Conservation (phyloP, 1,140 invertebrate genomes). For the Gryon sp. region DNA sequence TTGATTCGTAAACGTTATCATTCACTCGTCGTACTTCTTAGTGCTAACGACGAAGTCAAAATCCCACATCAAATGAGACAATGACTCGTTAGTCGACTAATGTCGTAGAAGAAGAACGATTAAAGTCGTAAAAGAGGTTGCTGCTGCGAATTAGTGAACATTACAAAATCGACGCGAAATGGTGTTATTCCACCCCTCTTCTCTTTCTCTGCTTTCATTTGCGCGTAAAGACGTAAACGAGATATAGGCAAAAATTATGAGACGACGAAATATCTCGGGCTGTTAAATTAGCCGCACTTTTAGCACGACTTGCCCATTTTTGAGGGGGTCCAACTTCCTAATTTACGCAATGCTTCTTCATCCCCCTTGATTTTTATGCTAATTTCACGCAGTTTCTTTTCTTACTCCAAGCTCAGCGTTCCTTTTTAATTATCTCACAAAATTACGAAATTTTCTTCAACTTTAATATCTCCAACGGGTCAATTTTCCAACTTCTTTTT, state of each 20-base stretch:
- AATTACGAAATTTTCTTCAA: constrained; percentile 22
- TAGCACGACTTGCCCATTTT: constrained; percentile 20
- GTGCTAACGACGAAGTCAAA: constrained; percentile 46
- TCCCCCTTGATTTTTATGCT: constrained; percentile 37
- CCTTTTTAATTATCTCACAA: constrained; percentile 36
- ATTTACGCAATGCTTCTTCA: constrained; percentile 13
- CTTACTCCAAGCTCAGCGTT: constrained; percentile 6
- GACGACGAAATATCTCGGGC: constrained; percentile 22
- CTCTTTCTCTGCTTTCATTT: constrained; percentile 20
- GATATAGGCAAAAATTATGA: constrained; percentile 45
- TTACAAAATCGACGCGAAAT: constrained; percentile 28
- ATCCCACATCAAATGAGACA: constrained; percentile 57
- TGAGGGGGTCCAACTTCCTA: constrained; percentile 1
- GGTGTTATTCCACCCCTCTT: neutral
- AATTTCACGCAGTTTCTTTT: constrained; percentile 32
- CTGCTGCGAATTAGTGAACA: constrained; percentile 68
- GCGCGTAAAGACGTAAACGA: constrained; percentile 32
- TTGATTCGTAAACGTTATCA: constrained; percentile 69
- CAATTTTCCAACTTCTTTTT: too few species aligned
- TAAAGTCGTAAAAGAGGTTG: constrained; percentile 68
- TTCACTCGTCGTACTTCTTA: constrained; percentile 66
- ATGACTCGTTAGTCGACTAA: constrained; percentile 71
- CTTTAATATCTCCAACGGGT: constrained; percentile 2
- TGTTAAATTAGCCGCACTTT: constrained; percentile 45
- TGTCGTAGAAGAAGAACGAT: constrained; percentile 68